Evolutionary conservation across 2,797 vertebrate species (phyloP).

Genomic region (Decapterus maruadsi): DNA sequence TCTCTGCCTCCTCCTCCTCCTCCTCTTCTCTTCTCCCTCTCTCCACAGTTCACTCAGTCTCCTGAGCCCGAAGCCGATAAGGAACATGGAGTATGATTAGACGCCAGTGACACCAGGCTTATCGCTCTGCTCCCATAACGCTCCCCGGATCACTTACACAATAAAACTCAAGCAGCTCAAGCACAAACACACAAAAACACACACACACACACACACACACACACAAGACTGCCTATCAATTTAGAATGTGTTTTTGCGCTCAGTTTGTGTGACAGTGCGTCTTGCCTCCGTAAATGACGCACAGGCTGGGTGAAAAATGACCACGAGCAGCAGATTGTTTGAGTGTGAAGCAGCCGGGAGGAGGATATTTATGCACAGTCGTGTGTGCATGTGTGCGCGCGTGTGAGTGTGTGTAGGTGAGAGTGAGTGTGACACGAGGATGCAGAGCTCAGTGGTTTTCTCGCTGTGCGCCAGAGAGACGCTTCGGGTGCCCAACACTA

Average conservation of each 20-base stretch:
- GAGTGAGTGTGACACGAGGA: constrained; percentile 12
- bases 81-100: constrained; percentile 74
- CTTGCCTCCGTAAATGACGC: constrained; percentile 52
- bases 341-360: constrained; percentile 30
- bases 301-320: constrained; percentile 51
- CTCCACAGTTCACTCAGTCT: constrained; percentile 60
- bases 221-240: constrained; percentile 42
- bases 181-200: constrained; percentile 5
- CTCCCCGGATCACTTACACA: constrained; percentile 66
- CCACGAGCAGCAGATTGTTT: constrained; percentile 35
- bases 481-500: constrained; percentile 29
- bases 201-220: constrained; percentile 3
- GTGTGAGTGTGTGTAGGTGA: constrained; percentile 15
- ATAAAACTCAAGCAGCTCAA: constrained; percentile 50
- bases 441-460: constrained; percentile 1
- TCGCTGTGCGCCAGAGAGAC: not conserved
- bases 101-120: constrained; percentile 73
- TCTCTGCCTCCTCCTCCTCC: constrained; percentile 16
- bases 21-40: not conserved
- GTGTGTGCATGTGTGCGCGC: not conserved
- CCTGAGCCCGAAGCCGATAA: constrained; percentile 68
- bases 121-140: constrained; percentile 67
- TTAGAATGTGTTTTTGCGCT: constrained; percentile 51
- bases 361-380: constrained; percentile 33
- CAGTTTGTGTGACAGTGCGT: constrained; percentile 46